These are phyloP conservation scores for Tichodroma muraria DNA, from an alignment of 2,113 vertebrate genomes.

Conservation along the genomic window DNA sequence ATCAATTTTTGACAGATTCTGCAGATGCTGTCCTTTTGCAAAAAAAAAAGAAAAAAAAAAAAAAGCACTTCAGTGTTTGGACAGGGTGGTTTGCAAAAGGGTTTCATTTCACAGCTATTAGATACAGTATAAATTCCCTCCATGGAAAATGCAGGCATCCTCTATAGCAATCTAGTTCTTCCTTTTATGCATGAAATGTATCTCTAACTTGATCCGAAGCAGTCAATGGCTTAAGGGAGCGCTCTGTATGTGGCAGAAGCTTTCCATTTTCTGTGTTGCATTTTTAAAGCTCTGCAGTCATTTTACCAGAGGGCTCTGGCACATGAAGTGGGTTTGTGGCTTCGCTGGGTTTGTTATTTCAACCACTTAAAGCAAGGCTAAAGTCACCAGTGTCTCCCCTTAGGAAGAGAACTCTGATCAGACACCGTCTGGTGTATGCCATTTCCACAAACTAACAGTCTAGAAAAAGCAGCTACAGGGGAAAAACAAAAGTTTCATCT, in stretches of 20 bases:
- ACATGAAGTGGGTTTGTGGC: not conserved
- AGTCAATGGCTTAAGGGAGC: not conserved
- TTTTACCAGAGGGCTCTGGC: not conserved
- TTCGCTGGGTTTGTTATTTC: not conserved
- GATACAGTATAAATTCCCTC: not conserved
- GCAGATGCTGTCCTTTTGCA: not conserved
- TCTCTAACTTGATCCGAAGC: not conserved
- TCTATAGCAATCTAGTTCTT: not conserved
- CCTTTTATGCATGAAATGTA: not conserved
- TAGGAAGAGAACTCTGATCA: not conserved
- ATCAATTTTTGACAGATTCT: slow-evolving; percentile 6
- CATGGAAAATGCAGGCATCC: not conserved
- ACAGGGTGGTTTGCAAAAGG: not conserved
- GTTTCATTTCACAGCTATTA: not conserved
- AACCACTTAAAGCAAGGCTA: not conserved
- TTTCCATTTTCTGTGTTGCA: not conserved
- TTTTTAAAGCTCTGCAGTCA: not conserved
- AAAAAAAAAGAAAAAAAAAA: not conserved
- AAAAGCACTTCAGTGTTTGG: not conserved
- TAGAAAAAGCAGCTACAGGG: not conserved
- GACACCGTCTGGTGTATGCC: not conserved
- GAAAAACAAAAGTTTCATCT: not conserved
- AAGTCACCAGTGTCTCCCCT: not conserved
- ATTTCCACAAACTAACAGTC: not conserved
- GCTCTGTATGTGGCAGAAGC: not conserved